phyloP scores from a whole-genome alignment of 2,113 vertebrate species.

The Callaeas wilsoni region DNA sequence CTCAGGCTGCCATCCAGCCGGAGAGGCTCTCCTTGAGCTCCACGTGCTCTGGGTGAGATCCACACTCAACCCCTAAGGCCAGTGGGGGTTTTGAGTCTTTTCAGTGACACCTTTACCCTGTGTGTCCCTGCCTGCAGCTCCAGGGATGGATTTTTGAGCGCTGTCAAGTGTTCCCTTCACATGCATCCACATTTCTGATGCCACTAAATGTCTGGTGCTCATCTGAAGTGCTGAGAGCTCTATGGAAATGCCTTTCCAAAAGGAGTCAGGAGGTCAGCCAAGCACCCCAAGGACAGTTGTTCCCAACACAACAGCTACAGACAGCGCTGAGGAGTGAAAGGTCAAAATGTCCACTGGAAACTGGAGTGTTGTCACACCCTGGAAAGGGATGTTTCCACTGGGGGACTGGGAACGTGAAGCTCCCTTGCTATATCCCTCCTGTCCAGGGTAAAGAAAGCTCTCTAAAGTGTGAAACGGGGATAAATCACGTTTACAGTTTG shows the following conservation, averaged over 20 bases:
- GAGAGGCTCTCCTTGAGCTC: neutral
- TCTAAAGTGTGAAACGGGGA: neutral
- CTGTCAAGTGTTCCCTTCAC: neutral
- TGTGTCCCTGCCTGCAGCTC: neutral
- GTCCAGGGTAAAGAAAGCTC: neutral
- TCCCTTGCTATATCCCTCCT: neutral
- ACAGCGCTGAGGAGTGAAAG: neutral
- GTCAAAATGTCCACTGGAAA: neutral
- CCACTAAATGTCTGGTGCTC: neutral
- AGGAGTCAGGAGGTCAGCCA: neutral
- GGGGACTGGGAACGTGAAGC: neutral
- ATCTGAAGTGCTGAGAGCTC: neutral
- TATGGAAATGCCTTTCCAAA: neutral
- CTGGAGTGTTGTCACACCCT: neutral
- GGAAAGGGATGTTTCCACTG: neutral
- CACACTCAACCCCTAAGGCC: neutral
- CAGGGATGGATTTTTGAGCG: neutral
- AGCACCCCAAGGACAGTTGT: neutral
- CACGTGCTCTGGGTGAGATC: neutral
- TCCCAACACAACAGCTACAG: neutral
- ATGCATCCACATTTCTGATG: neutral
- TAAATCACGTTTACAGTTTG: neutral
- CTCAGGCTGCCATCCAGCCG: neutral
- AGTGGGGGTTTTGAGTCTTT: neutral
- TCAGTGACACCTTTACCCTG: neutral